Conservation (phyloP, 1,140 invertebrate species). For the Bacillus rossius region DNA sequence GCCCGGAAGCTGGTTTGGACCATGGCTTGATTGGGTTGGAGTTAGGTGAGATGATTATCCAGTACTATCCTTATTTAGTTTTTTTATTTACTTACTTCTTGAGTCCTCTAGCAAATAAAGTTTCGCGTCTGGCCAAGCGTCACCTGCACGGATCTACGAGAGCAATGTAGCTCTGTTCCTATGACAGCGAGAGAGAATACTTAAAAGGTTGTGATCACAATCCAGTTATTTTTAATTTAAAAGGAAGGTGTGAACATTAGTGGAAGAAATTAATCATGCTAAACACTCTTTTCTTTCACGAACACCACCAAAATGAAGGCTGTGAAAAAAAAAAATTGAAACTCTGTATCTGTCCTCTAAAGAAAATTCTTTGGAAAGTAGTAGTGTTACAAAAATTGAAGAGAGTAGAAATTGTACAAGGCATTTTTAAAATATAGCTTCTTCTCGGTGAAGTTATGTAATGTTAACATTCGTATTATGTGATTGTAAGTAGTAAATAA, state of each 20-base stretch:
- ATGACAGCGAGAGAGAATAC: slow-evolving; percentile 5
- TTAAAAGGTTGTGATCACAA: slow-evolving; percentile 15
- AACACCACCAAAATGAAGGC: slow-evolving; percentile 15
- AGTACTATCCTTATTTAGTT: too few relatives aligned
- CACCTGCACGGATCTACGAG: not conserved
- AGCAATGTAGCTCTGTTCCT: slow-evolving; percentile 1
- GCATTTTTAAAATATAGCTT: too few relatives aligned
- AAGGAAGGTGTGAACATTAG: not conserved
- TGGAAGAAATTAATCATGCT: not conserved
- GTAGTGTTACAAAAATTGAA: too few relatives aligned
- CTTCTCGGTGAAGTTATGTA: too few relatives aligned
- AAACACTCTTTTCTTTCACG: slow-evolving; percentile 4
- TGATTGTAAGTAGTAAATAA: too few relatives aligned
- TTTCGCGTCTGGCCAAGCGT: not conserved
- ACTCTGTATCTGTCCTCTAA: not conserved
- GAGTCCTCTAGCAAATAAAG: too few relatives aligned
- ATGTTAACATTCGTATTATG: too few relatives aligned
- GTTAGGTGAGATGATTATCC: too few relatives aligned
- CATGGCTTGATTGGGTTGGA: too few relatives aligned
- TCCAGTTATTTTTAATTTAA: slow-evolving; percentile 8
- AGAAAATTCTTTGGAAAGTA: not conserved
- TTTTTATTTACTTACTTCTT: too few relatives aligned
- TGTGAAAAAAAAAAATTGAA: slow-evolving; percentile 10
- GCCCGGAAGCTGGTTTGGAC: too few relatives aligned
- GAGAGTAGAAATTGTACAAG: too few relatives aligned